Percentiles rank a stretch among this genome's conserved stretches.
phyloP scores from a whole-genome alignment of 2,888 invertebrate genomes.

The Acronicta leporina region DNA sequence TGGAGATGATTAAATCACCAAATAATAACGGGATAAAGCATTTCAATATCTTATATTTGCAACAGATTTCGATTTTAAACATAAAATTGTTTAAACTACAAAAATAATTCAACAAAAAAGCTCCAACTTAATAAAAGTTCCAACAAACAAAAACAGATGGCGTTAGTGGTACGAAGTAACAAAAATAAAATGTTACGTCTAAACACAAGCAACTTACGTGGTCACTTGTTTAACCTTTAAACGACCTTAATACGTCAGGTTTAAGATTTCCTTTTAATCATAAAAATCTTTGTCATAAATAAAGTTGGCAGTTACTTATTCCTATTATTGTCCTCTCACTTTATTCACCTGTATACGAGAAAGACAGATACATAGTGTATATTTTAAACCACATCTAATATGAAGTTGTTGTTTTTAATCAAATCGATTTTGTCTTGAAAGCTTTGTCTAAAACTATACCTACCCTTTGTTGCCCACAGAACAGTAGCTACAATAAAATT shows the following conservation, averaged over 20 bases:
- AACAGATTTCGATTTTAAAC: no score
- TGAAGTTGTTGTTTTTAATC: background rate
- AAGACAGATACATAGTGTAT: background rate
- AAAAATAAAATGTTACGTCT: background rate
- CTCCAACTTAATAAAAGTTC: slow-evolving; percentile 29
- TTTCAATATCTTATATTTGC: no score
- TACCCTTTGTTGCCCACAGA: slow-evolving; percentile 17
- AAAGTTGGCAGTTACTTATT: background rate
- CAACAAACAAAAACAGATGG: slow-evolving; percentile 40
- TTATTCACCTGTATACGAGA: background rate
- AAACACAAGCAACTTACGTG: slow-evolving; percentile 7
- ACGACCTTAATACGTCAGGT: slow-evolving; percentile 22
- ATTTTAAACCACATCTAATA: background rate
- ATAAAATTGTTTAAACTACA: no score
- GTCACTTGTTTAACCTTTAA: slow-evolving; percentile 22
- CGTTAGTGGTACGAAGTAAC: slow-evolving; percentile 19
- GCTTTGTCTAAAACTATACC: slow-evolving; percentile 18
- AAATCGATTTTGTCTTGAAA: slow-evolving; percentile 7
- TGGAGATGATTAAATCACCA: no score
- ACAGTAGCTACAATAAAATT: slow-evolving; percentile 54
- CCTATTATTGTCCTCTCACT: background rate
- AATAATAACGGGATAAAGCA: no score
- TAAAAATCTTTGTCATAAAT: background rate
- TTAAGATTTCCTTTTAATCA: slow-evolving; percentile 2
- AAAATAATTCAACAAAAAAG: slow-evolving; percentile 9